Conservation (phyloP, 2,113 vertebrate genomes). For the Lampris incognitus region DNA sequence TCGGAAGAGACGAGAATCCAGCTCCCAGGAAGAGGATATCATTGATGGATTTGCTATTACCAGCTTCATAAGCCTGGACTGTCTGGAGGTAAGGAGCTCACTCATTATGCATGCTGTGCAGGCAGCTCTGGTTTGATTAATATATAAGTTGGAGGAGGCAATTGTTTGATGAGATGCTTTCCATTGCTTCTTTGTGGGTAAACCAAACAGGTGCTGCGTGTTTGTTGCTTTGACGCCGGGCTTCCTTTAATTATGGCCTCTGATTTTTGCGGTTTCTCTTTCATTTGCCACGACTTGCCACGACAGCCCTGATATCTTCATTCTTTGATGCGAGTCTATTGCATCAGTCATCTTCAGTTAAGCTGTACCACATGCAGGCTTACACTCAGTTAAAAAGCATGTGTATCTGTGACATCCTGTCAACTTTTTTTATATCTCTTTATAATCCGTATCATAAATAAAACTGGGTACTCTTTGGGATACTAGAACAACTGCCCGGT, state of each 20-base stretch:
- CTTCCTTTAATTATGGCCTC: not conserved
- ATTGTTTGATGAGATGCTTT: constrained; percentile 32
- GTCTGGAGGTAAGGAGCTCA: constrained; percentile 87
- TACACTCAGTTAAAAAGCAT: constrained; percentile 39
- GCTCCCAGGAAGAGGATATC: constrained; percentile 95
- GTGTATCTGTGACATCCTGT: constrained; percentile 46
- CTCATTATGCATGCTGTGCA: constrained; percentile 23
- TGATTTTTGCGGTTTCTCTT: constrained; percentile 12
- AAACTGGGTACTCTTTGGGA: constrained; percentile 57
- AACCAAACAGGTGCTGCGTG: constrained; percentile 44
- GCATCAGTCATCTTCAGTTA: constrained; percentile 41
- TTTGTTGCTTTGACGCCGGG: constrained; percentile 12
- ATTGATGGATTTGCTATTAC: constrained; percentile 96
- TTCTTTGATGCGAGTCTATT: constrained; percentile 56
- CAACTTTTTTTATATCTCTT: constrained; percentile 55
- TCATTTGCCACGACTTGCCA: constrained; percentile 15
- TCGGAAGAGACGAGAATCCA: constrained; percentile 91
- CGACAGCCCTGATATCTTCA: constrained; percentile 49
- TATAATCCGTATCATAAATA: constrained; percentile 61
- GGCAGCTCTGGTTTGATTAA: constrained; percentile 17
- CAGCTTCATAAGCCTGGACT: constrained; percentile 94
- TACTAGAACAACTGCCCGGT: constrained; percentile 32
- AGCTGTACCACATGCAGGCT: constrained; percentile 31
- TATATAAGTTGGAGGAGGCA: constrained; percentile 34
- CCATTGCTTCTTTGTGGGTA: constrained; percentile 25